Base-by-base conservation (phyloP, 1,140 invertebrate genomes). In the Drosophila leontia region DNA sequence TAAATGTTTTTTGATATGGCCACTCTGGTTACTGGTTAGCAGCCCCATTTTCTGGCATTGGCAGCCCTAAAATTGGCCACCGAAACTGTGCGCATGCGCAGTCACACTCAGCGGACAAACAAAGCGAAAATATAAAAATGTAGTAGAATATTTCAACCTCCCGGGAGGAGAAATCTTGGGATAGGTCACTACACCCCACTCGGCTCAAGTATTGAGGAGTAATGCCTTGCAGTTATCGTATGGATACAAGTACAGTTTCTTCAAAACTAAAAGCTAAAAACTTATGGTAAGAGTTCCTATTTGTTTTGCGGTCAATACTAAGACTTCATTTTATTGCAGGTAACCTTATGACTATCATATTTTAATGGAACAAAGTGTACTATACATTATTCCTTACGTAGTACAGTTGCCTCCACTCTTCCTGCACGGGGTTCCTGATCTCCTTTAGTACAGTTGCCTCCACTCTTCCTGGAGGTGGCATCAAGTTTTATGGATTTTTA, bases 101-200 rank as follows among this genome's bases (percentile, higher is more conserved):
- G 29, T n/a, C 34, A 15, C 34, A 26, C 17, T 44, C 41, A 13
- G 23, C 2, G 23, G 7, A 4, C 58, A 63, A 64, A 39, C 23
- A 47, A 64, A 32, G 44, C 23, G 26, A n/a, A 63, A 61, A 53
- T 34, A 26, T n/a, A 9, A 48, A 19, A 37, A 44, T 34, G 15
- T 15, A 42, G 11, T 7, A 19, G 17, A 37, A 13, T 45, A 7
- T 58, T 58, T 7, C 12, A 32, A 23, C 9, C 50, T n/a, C 9
- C 53, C n/a, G 26, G 12, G 7, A 13, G 53, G 53, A 39, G 60
- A 6, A 56, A 35, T n/a, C 32, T 63, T 63, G 60, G 35, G 35
- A 41, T 41, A 58, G 60, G 60, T 63, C 26, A 63, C 26, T 32
- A 17, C 23, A 17, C 23, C 12, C 15, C 13, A 34, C 7, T 12